Evolutionary conservation across 1,140 invertebrate genomes (phyloP).

Genomic region (Leptoteleia sp.): DNA sequence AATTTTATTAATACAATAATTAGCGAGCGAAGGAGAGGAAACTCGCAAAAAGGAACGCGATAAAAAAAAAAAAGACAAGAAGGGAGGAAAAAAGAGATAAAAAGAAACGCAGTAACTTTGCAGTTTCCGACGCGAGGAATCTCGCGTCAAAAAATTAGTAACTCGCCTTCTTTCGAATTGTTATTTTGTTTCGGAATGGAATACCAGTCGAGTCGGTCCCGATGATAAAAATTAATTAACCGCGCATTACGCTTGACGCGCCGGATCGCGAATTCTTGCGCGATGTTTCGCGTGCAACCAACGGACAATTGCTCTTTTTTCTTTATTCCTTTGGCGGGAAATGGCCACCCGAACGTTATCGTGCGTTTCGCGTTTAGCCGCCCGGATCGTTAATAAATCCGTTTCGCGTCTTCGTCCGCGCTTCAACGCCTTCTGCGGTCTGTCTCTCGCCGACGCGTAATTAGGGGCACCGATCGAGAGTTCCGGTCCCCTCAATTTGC

Average conservation of each 20-base stretch:
- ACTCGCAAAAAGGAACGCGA: background rate
- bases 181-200: conserved; percentile 36
- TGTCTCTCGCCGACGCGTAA: conserved; percentile 47
- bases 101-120: conserved; percentile 22
- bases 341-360: background rate
- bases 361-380: background rate
- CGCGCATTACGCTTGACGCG: conserved; percentile 10
- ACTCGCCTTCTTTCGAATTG: conserved; percentile 20
- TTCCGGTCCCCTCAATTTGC: conserved; percentile 65
- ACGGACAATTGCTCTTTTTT: no score
- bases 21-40: conserved; percentile 32
- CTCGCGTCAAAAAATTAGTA: conserved; percentile 40
- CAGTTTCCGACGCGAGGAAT: conserved; percentile 22
- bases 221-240: conserved; percentile 51
- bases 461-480: conserved; percentile 52
- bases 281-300: conserved; percentile 7
- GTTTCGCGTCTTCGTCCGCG: conserved; percentile 18
- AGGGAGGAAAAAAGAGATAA: no score
- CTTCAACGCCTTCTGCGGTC: conserved; percentile 11
- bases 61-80: conserved; percentile 31
- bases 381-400: conserved; percentile 52
- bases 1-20: conserved; percentile 67
- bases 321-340: no score
- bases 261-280: conserved; percentile 21
- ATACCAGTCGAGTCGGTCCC: conserved; percentile 25